Base-by-base conservation (phyloP, 2,888 invertebrate genomes). In the Ceriagrion tenellum region DNA sequence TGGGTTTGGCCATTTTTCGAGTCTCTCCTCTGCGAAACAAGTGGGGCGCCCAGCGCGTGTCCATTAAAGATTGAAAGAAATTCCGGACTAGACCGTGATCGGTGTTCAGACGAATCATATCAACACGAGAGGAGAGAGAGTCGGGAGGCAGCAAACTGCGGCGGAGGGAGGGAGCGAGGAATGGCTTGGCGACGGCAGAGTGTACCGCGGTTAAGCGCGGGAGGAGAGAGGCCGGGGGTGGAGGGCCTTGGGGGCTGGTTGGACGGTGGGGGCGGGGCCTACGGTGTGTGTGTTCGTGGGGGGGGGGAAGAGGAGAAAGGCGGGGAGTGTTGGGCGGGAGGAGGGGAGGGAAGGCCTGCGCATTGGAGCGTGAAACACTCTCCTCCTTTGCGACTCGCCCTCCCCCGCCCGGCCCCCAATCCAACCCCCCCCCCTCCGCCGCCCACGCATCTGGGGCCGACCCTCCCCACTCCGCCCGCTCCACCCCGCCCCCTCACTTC, bases 321-420 rank as follows among this genome's bases (percentile, higher is more conserved):
- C 90, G 63, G 90, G 69, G 56, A 95, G 95, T 30, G 89, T 88
- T 30, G 95, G 40, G 90, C 18, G n/a, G 55, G 26, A 90, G 91
- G 90, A 30, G 59, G 95, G 88, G 16, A 90, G 95, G 95, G 95
- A 74, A 30, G 95, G 93, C 93, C 93, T 93, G 93, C 93, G 93
- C 93, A 93, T n/a, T 93, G 93, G 93, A 47, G 93, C 93, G 93
- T 93, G 69, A 93, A 74, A 93, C 69, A 0, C 74, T 91, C 91
- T 69, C 91, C 56, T 90, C 40, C 35, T 55, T 55, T 18, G 30
- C 8, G n/a, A 23, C n/a, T 23, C 90, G n/a, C 90, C 56, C 55
- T 30, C 55, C 12, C 35, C 91, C 59, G 18, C 55, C 2, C 89
- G 8, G 10, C 89, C 55, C 1, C 35, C 91, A 35, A 20, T 26